Evolutionary conservation across 2,888 invertebrate genomes (phyloP).

Genomic region (Lymantria dispar): DNA sequence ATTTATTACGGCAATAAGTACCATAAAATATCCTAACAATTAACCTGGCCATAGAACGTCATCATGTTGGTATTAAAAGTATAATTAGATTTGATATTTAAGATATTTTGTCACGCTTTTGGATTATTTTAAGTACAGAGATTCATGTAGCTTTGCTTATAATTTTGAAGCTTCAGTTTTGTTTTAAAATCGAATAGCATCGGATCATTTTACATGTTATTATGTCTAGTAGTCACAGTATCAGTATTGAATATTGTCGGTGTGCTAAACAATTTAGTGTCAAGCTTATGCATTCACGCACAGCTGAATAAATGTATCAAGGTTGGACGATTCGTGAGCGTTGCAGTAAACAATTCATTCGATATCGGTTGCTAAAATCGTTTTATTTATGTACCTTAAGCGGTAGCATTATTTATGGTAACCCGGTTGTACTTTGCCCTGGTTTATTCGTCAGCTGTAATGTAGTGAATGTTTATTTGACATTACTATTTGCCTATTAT

Average conservation of each 20-base stretch:
- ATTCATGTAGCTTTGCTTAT: too few species aligned
- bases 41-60: too few species aligned
- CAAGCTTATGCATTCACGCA: slow-evolving; percentile 29
- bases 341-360: slow-evolving; percentile 35
- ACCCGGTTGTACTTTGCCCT: slow-evolving; percentile 19
- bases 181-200: too few species aligned
- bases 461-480: not conserved
- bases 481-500: too few species aligned
- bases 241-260: slow-evolving; percentile 25
- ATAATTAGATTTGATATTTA: too few species aligned
- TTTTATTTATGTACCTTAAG: slow-evolving; percentile 33
- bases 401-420: slow-evolving; percentile 22
- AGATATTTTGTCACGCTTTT: too few species aligned
- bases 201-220: slow-evolving; percentile 1
- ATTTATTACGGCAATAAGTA: too few species aligned
- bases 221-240: slow-evolving; percentile 17
- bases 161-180: too few species aligned
- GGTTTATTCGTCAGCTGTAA: slow-evolving; percentile 1
- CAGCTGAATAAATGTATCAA: slow-evolving; percentile 63
- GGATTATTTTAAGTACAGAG: too few species aligned
- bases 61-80: too few species aligned
- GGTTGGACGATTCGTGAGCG: slow-evolving; percentile 48
- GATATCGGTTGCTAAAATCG: slow-evolving; percentile 32
- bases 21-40: too few species aligned
- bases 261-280: slow-evolving; percentile 33